These are phyloP conservation scores for Trachops cirrhosus DNA, from an alignment of 2,797 vertebrate species.

Conservation along the genomic window DNA sequence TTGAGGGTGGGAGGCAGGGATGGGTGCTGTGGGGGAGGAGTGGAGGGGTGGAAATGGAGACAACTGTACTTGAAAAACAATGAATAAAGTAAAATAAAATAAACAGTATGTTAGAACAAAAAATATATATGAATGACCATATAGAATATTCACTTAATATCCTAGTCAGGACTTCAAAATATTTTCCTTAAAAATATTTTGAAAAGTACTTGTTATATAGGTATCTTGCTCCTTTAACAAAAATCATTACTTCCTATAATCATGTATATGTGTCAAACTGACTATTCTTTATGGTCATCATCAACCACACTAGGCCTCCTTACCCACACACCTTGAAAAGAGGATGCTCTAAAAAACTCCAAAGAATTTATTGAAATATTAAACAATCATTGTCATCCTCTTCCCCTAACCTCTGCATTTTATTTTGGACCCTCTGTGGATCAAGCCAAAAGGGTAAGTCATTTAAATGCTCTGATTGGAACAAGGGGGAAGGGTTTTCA, in stretches of 20 bases:
- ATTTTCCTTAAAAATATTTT: not conserved
- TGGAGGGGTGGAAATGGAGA: no score
- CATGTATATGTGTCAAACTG: not conserved
- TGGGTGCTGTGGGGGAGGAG: no score
- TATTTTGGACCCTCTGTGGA: not conserved
- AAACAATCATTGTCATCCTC: not conserved
- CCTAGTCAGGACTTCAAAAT: not conserved
- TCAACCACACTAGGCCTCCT: not conserved
- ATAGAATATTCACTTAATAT: not conserved
- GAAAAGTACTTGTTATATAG: not conserved
- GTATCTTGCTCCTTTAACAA: not conserved
- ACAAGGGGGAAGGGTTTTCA: no score
- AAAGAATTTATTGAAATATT: not conserved
- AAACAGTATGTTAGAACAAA: no score
- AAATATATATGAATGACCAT: not conserved
- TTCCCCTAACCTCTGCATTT: not conserved
- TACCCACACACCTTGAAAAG: not conserved
- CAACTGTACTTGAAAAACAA: no score
- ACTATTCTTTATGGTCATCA: not conserved
- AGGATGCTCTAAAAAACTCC: not conserved
- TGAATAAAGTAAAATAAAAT: no score
- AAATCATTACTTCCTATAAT: conserved; percentile 23
- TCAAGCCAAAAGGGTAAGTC: not conserved
- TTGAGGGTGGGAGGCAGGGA: no score
- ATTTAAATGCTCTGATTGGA: not conserved